Percentiles rank a stretch among this genome's conserved stretches.
These are phyloP conservation scores for Novumbra hubbsi DNA, from an alignment of 2,797 vertebrate species.

Conservation along the genomic window DNA sequence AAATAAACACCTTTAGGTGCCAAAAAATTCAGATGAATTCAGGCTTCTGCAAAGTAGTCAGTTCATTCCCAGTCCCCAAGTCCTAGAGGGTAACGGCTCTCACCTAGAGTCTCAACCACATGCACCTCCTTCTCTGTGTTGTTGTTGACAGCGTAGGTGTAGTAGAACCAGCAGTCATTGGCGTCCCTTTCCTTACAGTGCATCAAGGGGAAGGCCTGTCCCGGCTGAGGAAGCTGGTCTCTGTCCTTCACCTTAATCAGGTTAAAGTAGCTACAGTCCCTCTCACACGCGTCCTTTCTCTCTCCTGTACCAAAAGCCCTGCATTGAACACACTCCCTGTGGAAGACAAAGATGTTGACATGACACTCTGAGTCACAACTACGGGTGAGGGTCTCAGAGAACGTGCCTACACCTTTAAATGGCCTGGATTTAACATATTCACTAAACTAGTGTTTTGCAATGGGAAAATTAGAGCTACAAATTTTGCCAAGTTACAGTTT, in stretches of 20 bases:
- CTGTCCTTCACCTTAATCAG: constrained; percentile 80
- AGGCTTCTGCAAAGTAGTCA: too few relatives aligned
- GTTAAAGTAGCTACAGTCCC: constrained; percentile 81
- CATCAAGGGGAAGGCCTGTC: constrained; percentile 75
- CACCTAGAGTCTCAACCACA: constrained; percentile 87
- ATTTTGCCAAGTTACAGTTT: too few relatives aligned
- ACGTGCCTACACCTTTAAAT: too few relatives aligned
- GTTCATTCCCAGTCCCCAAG: neutral
- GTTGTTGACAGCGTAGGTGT: constrained; percentile 87
- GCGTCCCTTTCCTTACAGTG: constrained; percentile 96
- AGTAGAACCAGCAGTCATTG: constrained; percentile 99
- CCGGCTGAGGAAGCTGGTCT: constrained; percentile 85
- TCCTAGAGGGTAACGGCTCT: neutral
- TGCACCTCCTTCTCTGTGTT: constrained; percentile 79
- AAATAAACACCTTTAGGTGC: too few relatives aligned
- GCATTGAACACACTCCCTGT: constrained; percentile 93
- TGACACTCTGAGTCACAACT: neutral
- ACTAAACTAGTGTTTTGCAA: neutral
- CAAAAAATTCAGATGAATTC: too few relatives aligned
- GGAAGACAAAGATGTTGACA: neutral
- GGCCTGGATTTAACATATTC: neutral
- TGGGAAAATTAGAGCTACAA: too few relatives aligned
- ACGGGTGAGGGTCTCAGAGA: too few relatives aligned
- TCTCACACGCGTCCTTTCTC: constrained; percentile 82
- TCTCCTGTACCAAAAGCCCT: constrained; percentile 88